A percentile compares a stretch with the other conserved stretches of the same genome.
Evolutionary conservation across 1,140 invertebrate species (phyloP).

Genomic region (Drosophila miranda): DNA sequence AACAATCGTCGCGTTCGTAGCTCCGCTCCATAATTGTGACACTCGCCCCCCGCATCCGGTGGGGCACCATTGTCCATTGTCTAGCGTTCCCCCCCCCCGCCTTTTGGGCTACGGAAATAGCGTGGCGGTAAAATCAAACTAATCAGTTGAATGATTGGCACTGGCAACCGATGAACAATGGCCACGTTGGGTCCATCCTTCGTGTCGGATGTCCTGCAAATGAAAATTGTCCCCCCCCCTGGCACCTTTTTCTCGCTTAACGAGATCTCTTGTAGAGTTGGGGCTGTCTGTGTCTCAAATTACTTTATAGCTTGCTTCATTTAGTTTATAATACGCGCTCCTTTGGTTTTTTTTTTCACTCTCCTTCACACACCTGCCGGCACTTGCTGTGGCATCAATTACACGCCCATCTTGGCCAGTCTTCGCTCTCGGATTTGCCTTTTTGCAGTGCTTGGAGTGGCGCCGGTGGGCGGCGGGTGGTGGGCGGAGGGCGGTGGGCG

Average conservation of each 20-base stretch:
- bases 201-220: constrained; percentile 25
- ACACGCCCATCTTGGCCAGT: constrained; percentile 21
- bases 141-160: constrained; percentile 79
- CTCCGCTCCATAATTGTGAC: constrained; percentile 49
- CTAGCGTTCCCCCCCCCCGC: constrained; percentile 8
- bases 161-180: constrained; percentile 60
- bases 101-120: constrained; percentile 68
- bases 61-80: constrained; percentile 39
- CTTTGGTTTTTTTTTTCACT: constrained; percentile 31
- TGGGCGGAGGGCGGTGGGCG: no score
- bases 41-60: constrained; percentile 43
- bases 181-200: constrained; percentile 19
- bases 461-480: constrained; percentile 6
- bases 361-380: constrained; percentile 19
- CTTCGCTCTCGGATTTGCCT: constrained; percentile 8
- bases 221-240: constrained; percentile 60
- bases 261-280: constrained; percentile 48
- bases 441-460: constrained; percentile 1
- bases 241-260: constrained; percentile 45
- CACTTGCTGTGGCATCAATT: constrained; percentile 48
- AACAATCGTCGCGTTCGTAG: background rate
- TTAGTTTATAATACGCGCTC: constrained; percentile 61
- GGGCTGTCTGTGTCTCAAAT: constrained; percentile 51
- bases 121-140: constrained; percentile 71
- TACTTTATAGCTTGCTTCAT: constrained; percentile 72